Evolutionary conservation across 1,140 invertebrate genomes (phyloP).

Genomic region (Eurosta solidaginis): DNA sequence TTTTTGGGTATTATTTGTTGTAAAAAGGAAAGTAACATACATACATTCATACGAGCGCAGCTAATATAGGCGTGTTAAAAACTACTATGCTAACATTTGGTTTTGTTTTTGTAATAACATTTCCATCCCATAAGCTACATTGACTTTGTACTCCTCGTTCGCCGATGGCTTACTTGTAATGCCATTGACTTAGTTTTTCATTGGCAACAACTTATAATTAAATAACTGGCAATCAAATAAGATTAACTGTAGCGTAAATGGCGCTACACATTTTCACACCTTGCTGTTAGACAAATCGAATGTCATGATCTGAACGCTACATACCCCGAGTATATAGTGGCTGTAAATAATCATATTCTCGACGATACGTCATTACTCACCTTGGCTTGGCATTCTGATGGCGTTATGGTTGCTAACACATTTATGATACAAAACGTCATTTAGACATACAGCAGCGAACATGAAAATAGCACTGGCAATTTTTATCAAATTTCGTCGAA

Average conservation of each 20-base stretch:
- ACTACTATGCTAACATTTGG: no score
- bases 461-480: no score
- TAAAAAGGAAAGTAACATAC: no score
- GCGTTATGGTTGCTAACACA: not conserved
- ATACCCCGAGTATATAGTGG: not conserved
- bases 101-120: no score
- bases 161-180: not conserved
- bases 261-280: not conserved
- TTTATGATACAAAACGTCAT: no score
- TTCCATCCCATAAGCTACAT: no score
- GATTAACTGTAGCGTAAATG: not conserved
- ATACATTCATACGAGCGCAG: no score
- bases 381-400: slow-evolving; percentile 10
- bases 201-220: not conserved
- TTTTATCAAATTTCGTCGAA: no score
- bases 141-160: no score
- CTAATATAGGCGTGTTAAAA: no score
- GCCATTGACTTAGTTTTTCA: not conserved
- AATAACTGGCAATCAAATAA: slow-evolving; percentile 7
- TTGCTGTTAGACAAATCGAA: not conserved
- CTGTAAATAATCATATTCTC: not conserved
- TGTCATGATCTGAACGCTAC: not conserved
- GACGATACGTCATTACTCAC: slow-evolving; percentile 6
- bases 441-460: no score
- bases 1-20: no score